Conservation (phyloP, 1,140 invertebrate species). For the Neodiprion pinetum region DNA sequence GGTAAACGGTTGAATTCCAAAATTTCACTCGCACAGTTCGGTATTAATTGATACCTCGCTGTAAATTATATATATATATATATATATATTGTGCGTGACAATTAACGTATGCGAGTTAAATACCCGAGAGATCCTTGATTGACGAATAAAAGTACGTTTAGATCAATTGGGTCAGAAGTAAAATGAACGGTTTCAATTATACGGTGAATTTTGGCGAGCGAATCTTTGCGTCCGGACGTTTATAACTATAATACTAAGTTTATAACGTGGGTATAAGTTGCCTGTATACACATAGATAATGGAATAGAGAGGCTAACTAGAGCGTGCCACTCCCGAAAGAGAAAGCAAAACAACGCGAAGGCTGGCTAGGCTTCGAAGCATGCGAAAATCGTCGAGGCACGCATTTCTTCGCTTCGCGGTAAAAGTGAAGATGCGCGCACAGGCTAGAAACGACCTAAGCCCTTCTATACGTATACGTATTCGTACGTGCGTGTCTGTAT, state of each 20-base stretch:
- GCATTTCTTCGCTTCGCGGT: constrained; percentile 38
- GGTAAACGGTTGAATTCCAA: too few species aligned
- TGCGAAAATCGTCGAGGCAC: constrained; percentile 31
- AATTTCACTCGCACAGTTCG: too few species aligned
- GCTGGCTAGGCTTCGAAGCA: constrained; percentile 34
- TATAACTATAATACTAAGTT: not conserved
- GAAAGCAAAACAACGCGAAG: constrained; percentile 61
- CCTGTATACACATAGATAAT: not conserved
- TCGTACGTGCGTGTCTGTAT: too few species aligned
- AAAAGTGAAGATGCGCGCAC: constrained; percentile 50
- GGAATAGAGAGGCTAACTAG: constrained; percentile 50
- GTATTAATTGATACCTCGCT: too few species aligned
- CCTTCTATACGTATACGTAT: too few species aligned
- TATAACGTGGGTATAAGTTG: not conserved
- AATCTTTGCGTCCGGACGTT: not conserved
- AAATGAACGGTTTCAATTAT: too few species aligned
- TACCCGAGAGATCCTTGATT: too few species aligned
- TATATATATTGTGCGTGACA: too few species aligned
- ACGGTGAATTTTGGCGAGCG: not conserved
- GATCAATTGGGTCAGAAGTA: too few species aligned
- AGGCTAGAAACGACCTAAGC: not conserved
- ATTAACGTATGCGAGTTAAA: too few species aligned
- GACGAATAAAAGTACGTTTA: too few species aligned
- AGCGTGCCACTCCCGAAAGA: constrained; percentile 63
- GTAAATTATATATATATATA: too few species aligned